Evolutionary conservation across 2,797 vertebrate genomes (phyloP).

Genomic region (Pelodytes ibericus): DNA sequence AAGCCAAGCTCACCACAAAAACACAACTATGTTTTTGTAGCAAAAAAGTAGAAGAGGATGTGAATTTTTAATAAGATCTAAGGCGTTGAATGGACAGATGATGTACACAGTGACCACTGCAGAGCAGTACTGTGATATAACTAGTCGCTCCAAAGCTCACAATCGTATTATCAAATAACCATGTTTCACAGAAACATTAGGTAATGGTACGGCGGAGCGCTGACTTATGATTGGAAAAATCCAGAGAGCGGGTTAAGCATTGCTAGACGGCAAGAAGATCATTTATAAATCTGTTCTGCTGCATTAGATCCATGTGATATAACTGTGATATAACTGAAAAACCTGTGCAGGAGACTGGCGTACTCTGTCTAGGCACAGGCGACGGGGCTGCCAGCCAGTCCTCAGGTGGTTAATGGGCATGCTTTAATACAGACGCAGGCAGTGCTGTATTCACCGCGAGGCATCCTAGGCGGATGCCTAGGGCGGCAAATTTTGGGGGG

Average conservation of each 20-base stretch:
- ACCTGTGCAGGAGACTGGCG: not conserved
- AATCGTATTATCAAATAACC: constrained; percentile 24
- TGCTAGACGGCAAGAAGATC: not conserved
- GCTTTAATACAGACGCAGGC: no score
- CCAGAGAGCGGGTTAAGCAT: constrained; percentile 21
- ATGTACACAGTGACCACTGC: no score
- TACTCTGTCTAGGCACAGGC: not conserved
- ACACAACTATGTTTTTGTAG: no score
- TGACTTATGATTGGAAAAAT: constrained; percentile 25
- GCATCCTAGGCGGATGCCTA: no score
- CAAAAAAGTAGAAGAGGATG: no score
- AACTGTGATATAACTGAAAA: not conserved
- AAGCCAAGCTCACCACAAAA: no score
- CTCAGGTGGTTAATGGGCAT: not conserved
- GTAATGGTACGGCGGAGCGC: constrained; percentile 5
- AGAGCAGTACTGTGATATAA: no score
- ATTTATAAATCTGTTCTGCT: constrained; percentile 43
- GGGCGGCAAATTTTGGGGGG: no score
- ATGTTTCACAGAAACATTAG: constrained; percentile 29
- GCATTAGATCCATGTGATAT: constrained; percentile 1
- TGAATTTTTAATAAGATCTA: no score
- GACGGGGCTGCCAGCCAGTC: not conserved
- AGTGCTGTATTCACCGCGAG: no score
- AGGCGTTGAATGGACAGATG: no score
- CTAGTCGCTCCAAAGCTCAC: constrained; percentile 21